Conservation (phyloP, 1,140 invertebrate genomes). For the Pissodes strobi region DNA sequence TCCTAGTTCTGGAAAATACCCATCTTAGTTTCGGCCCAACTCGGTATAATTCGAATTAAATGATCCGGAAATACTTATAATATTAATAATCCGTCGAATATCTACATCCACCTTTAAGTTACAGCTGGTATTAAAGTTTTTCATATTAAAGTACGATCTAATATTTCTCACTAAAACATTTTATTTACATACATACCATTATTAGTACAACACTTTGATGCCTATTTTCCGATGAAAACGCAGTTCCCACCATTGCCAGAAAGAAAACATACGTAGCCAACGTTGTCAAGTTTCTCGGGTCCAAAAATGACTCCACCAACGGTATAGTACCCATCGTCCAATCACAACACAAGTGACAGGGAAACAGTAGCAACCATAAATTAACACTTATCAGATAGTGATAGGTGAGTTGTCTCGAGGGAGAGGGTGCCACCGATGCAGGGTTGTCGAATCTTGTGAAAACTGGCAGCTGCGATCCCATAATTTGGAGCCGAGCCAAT, state of each 20-base stretch:
- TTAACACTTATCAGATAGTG: constrained; percentile 92
- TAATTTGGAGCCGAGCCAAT: constrained; percentile 86
- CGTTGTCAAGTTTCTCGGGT: constrained; percentile 85
- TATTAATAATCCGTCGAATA: too few species aligned
- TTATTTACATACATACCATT: constrained; percentile 69
- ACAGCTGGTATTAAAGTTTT: too few species aligned
- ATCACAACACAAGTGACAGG: constrained; percentile 91
- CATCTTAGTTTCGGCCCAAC: too few species aligned
- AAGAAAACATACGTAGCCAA: constrained; percentile 71
- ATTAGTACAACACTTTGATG: constrained; percentile 76
- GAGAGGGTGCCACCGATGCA: constrained; percentile 77
- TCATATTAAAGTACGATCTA: too few species aligned
- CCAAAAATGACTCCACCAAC: constrained; percentile 76
- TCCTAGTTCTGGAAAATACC: too few species aligned
- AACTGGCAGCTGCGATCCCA: constrained; percentile 94
- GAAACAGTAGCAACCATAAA: constrained; percentile 86
- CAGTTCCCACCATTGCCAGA: constrained; percentile 65
- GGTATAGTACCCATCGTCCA: constrained; percentile 99
- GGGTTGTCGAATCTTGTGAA: constrained; percentile 97
- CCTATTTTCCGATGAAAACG: constrained; percentile 67
- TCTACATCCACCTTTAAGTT: too few species aligned
- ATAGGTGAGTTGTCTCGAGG: constrained; percentile 86
- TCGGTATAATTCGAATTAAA: too few species aligned
- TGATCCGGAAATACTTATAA: too few species aligned
- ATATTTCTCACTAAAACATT: too few species aligned